Evolutionary conservation across 1,140 invertebrate genomes (phyloP).

Genomic region (Microvelia longipes): DNA sequence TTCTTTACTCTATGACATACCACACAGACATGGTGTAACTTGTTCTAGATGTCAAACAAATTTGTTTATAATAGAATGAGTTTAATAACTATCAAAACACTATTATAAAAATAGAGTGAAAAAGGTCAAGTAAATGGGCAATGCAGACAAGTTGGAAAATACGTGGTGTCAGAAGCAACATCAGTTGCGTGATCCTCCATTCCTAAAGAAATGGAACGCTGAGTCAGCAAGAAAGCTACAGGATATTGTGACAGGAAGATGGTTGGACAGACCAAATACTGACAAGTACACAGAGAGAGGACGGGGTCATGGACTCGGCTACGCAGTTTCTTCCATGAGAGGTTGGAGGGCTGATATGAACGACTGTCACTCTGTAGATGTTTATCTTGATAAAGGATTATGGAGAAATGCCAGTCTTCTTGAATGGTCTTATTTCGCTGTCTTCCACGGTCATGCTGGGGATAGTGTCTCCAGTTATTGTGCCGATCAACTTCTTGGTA

Average conservation of each 20-base stretch:
- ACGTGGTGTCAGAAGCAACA: too few relatives aligned
- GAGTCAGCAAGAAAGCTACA: not conserved
- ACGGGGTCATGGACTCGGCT: slow-evolving; percentile 70
- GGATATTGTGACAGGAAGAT: slow-evolving; percentile 69
- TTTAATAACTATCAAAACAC: too few relatives aligned
- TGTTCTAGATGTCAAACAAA: too few relatives aligned
- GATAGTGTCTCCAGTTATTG: slow-evolving; percentile 82
- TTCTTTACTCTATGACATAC: too few relatives aligned
- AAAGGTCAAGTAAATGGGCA: too few relatives aligned
- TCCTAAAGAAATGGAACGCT: not conserved
- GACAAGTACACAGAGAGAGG: slow-evolving; percentile 91
- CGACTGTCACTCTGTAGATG: slow-evolving; percentile 82
- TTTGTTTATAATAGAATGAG: too few relatives aligned
- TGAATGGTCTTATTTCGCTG: slow-evolving; percentile 96
- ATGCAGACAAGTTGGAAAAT: too few relatives aligned
- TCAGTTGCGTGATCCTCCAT: too few relatives aligned
- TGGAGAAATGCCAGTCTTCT: slow-evolving; percentile 37
- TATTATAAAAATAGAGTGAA: too few relatives aligned
- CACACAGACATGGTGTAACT: too few relatives aligned
- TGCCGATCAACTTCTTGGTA: slow-evolving; percentile 75
- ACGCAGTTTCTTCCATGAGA: slow-evolving; percentile 90
- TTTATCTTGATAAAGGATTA: slow-evolving; percentile 31
- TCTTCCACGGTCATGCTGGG: slow-evolving; percentile 98
- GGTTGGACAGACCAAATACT: slow-evolving; percentile 97
- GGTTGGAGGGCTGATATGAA: slow-evolving; percentile 98